Conservation (phyloP, 2,113 vertebrate genomes). For the Paralichthys olivaceus region DNA sequence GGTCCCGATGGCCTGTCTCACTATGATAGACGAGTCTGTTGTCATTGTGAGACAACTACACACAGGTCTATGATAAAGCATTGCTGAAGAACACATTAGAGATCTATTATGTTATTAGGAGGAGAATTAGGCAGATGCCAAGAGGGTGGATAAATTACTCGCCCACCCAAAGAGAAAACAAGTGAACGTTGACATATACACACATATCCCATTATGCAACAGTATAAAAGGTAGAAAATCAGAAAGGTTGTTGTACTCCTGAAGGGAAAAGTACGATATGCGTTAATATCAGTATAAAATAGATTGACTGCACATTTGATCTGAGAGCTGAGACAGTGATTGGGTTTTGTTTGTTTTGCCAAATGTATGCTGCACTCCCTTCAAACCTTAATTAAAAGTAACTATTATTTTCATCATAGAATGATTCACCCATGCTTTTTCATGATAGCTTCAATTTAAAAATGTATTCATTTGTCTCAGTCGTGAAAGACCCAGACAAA, state of each 20-base stretch:
- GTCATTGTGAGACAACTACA: neutral
- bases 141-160: constrained; percentile 18
- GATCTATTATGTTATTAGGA: neutral
- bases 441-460: too few relatives aligned
- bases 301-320: neutral
- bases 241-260: neutral
- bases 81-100: neutral
- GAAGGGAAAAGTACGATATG: neutral
- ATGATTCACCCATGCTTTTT: too few relatives aligned
- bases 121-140: neutral
- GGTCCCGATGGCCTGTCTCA: neutral
- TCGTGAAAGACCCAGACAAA: neutral
- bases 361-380: too few relatives aligned
- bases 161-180: neutral
- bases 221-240: neutral
- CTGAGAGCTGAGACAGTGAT: neutral
- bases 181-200: constrained; percentile 7
- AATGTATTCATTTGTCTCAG: neutral
- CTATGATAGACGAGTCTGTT: neutral
- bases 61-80: neutral
- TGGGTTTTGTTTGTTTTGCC: too few relatives aligned
- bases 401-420: too few relatives aligned
- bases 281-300: neutral
- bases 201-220: neutral
- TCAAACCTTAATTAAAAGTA: too few relatives aligned